Conservation (phyloP, 2,888 invertebrate genomes). For the Zygogramma bicolorata region DNA sequence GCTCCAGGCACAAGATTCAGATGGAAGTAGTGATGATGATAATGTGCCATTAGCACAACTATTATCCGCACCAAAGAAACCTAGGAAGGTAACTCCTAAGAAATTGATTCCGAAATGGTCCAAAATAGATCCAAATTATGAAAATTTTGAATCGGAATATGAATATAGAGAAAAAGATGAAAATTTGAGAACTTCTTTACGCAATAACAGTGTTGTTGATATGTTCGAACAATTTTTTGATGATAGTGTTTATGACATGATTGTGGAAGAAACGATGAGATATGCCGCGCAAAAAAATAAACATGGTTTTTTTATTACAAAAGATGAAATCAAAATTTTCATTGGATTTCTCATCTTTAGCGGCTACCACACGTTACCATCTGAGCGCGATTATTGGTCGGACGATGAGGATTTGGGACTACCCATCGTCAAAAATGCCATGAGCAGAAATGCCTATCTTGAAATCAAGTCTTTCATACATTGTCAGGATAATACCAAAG, state of each 20-base stretch:
- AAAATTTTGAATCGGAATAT: neutral
- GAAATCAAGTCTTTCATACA: slow-evolving; percentile 42
- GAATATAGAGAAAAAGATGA: neutral
- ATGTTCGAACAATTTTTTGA: neutral
- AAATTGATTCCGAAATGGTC: neutral
- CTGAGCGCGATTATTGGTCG: slow-evolving; percentile 55
- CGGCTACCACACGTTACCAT: slow-evolving; percentile 55
- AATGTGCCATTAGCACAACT: slow-evolving; percentile 7
- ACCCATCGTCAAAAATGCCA: slow-evolving; percentile 48
- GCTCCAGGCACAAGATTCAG: neutral
- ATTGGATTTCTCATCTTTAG: slow-evolving; percentile 46
- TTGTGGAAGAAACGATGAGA: neutral
- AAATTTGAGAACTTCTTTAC: neutral
- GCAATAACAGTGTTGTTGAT: neutral
- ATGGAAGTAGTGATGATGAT: slow-evolving; percentile 2
- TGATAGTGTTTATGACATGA: neutral
- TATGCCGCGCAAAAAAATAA: neutral
- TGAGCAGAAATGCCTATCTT: slow-evolving; percentile 39
- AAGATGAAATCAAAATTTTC: neutral
- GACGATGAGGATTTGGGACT: slow-evolving; percentile 54
- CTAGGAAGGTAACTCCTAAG: neutral
- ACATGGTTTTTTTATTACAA: neutral
- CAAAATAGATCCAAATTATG: neutral
- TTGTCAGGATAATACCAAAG: slow-evolving; percentile 33
- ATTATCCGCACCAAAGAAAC: neutral